Evolutionary conservation across 2,113 vertebrate species (phyloP).

Genomic region (Corythaixoides concolor): DNA sequence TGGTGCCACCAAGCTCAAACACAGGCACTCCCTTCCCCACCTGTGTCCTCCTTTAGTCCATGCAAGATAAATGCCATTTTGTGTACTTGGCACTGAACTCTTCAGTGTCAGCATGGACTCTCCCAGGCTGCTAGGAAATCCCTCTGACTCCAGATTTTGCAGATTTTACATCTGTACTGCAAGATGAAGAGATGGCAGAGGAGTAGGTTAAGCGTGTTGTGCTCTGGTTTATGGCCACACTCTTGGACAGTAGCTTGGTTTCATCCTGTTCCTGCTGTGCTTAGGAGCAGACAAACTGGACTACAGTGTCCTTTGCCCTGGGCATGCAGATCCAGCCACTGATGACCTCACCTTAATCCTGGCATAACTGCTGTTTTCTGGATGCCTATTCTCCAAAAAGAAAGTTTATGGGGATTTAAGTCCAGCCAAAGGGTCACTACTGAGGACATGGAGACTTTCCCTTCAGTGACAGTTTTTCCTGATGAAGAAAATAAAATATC

Average conservation of each 20-base stretch:
- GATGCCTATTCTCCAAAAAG: background rate
- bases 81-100: background rate
- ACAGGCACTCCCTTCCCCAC: background rate
- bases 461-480: background rate
- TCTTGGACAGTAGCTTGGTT: background rate
- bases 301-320: background rate
- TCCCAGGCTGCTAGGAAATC: background rate
- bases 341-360: background rate
- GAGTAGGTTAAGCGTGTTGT: background rate
- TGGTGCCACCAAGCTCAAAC: background rate
- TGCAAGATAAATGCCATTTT: background rate
- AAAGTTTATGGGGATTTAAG: background rate
- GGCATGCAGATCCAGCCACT: background rate
- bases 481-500: background rate
- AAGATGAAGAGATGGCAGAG: background rate
- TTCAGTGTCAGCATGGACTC: background rate
- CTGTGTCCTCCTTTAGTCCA: background rate
- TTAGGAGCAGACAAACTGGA: background rate
- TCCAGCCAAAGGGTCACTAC: background rate
- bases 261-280: background rate
- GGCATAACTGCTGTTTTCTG: background rate
- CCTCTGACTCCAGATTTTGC: background rate
- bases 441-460: background rate
- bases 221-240: background rate
- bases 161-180: background rate